Evolutionary conservation across 1,140 invertebrate genomes (phyloP).

Genomic region (Conus betulinus): DNA sequence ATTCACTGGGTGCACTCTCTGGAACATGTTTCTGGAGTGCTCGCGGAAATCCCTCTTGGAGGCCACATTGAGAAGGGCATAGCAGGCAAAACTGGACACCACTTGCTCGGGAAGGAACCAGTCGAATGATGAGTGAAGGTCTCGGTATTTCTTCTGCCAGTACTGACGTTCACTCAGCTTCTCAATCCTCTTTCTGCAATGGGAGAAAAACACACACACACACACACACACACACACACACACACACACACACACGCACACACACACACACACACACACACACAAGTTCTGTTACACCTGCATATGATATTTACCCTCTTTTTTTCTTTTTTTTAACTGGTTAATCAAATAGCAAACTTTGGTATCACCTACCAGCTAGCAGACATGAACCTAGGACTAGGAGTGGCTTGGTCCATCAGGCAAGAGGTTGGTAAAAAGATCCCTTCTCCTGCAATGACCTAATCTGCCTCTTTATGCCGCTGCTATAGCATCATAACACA

Average conservation of each 20-base stretch:
- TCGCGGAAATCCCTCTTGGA: not conserved
- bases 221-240: not conserved
- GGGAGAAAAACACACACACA: not conserved
- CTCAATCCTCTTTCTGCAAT: not conserved
- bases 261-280: not conserved
- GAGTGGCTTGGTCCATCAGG: too few relatives aligned
- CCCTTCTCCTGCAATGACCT: too few relatives aligned
- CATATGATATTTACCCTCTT: too few relatives aligned
- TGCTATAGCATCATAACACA: too few relatives aligned
- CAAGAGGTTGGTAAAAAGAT: too few relatives aligned
- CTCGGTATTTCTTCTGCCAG: slow-evolving; percentile 34
- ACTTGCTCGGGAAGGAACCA: slow-evolving; percentile 40
- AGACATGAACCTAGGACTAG: too few relatives aligned
- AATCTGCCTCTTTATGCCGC: too few relatives aligned
- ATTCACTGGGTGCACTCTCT: slow-evolving; percentile 11
- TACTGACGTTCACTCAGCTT: slow-evolving; percentile 36
- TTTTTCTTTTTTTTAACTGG: too few relatives aligned
- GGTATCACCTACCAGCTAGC: too few relatives aligned
- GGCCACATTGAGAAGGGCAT: not conserved
- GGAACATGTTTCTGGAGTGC: not conserved
- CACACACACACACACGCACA: not conserved
- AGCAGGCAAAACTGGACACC: slow-evolving; percentile 32
- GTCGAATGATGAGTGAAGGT: slow-evolving; percentile 27
- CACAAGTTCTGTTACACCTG: too few relatives aligned
- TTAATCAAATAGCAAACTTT: too few relatives aligned